Evolutionary conservation across 2,797 vertebrate genomes (phyloP), one percentile per base, ranked within the genome.

Genomic region (Podarcis lilfordi): DNA sequence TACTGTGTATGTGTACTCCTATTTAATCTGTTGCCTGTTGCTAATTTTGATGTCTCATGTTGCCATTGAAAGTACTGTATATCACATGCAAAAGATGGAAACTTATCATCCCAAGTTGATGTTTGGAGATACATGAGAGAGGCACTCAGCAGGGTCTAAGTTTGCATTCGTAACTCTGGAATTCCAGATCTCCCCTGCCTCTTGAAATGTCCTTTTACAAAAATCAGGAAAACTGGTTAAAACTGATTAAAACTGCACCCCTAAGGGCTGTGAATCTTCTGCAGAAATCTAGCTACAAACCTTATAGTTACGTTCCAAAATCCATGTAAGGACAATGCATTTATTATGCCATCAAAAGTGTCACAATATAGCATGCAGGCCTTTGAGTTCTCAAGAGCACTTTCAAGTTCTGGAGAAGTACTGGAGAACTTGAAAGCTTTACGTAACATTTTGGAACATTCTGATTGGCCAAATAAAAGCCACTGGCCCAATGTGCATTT

Each of bases 11-110:
- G 0, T 91, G 84, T 93, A 88, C 76, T 25, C 84, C 80, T 91
- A 79, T 90, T 91, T 92, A 84, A 87, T 95, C 89, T 95, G 89
- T 91, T 84, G 92, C 50, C 79, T 86, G 85, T 74, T 96, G 90
- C 89, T 82, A 90, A 79, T 84, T 79, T 88, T 88, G 86, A 84
- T 91, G 55, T 94, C 81, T 93, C 90, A 96, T 64, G 94, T 94
- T 96, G 95, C 95, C 94, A 95, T 94, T 92, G 86, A 91, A 95
- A 94, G 88, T 78, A 5, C 72, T 69, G 1, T 85, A 88, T 88
- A 95, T 96, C 43, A 92, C 86, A 92, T 91, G 55, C 50, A 55
- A 55, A 15, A 15, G 50, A 55, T 55, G 50, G 37, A 85, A 85
- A 91, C 90, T 89, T 76, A 29, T 90, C 91, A 35, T 82, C 86